phyloP scores from a whole-genome alignment of 2,888 invertebrate genomes.

The Acrobasis consociella region DNA sequence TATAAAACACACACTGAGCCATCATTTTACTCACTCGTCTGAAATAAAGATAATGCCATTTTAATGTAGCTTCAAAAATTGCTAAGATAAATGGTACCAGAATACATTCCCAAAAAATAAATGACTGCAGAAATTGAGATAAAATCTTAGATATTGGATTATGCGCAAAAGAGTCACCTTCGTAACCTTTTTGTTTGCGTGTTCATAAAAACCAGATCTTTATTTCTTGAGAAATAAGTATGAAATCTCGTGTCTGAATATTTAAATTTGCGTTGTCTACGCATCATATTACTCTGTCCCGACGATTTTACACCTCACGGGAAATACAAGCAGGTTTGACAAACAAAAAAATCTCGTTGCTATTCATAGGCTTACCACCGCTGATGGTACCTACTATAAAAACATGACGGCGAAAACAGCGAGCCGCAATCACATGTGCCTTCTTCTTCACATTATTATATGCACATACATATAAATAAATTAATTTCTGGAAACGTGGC shows the following conservation, averaged over 20 bases:
- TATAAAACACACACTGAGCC: too few relatives aligned
- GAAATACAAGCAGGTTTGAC: slow-evolving; percentile 17
- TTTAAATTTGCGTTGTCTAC: neutral
- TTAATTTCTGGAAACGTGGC: too few relatives aligned
- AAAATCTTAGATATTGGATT: neutral
- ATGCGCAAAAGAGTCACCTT: neutral
- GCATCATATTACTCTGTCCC: neutral
- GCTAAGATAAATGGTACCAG: neutral
- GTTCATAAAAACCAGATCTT: neutral
- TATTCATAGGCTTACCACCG: slow-evolving; percentile 20
- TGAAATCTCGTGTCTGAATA: slow-evolving; percentile 3
- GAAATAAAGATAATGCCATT: neutral
- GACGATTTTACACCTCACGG: slow-evolving; percentile 11
- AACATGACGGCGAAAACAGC: slow-evolving; percentile 5
- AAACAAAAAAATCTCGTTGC: slow-evolving; percentile 17
- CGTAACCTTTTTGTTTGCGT: neutral
- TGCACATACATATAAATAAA: neutral
- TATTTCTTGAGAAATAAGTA: neutral
- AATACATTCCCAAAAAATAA: neutral
- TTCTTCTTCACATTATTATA: slow-evolving; percentile 3
- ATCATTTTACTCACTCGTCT: too few relatives aligned
- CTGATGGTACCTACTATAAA: slow-evolving; percentile 13
- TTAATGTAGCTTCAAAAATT: neutral
- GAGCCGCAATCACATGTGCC: neutral
- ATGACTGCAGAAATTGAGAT: neutral